Evolutionary conservation across 2,113 vertebrate genomes (phyloP).

Genomic region (Cyanoderma ruficeps): DNA sequence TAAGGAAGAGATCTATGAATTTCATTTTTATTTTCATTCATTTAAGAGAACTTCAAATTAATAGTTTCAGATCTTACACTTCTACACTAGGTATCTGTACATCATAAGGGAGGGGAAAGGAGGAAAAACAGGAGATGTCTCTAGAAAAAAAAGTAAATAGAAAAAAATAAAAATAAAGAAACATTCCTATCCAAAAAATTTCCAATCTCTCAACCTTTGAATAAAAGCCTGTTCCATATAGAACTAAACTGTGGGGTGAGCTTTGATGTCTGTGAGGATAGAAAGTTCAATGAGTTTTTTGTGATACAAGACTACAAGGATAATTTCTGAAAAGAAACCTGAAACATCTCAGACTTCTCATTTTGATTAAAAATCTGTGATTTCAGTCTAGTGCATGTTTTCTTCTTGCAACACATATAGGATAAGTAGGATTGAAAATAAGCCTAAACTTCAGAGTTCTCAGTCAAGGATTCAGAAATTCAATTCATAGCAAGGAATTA

Average conservation of each 20-base stretch:
- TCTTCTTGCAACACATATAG: not conserved
- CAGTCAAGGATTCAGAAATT: not conserved
- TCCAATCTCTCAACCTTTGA: not conserved
- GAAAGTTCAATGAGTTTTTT: not conserved
- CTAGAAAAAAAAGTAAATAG: not conserved
- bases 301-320: not conserved
- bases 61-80: not conserved
- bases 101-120: not conserved
- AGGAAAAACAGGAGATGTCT: not conserved
- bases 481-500: not conserved
- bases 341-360: not conserved
- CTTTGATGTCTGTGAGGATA: not conserved
- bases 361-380: not conserved
- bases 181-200: not conserved
- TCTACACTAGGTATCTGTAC: not conserved
- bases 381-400: not conserved
- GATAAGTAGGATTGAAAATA: not conserved
- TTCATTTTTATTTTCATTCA: not conserved
- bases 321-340: not conserved
- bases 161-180: not conserved
- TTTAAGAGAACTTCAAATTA: not conserved
- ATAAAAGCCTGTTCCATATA: not conserved
- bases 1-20: not conserved
- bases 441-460: not conserved
- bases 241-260: not conserved